Percentiles rank a stretch among this genome's conserved stretches.
Evolutionary conservation across 2,888 invertebrate genomes (phyloP).

Genomic region (Drosophila recens): DNA sequence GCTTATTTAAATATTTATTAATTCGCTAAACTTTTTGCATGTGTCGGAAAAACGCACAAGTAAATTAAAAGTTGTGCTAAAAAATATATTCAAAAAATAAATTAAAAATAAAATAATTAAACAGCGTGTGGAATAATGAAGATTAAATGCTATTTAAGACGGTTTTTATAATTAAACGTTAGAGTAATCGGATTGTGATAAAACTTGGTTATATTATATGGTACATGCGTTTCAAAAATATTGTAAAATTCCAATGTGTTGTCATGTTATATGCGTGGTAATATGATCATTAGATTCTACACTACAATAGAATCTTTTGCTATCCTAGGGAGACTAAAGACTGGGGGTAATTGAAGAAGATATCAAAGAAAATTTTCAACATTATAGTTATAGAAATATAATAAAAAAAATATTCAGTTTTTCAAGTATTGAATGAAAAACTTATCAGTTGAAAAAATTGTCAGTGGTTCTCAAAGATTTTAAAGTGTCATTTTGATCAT

Average conservation of each 20-base stretch:
- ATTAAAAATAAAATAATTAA: neutral
- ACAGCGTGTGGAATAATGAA: neutral
- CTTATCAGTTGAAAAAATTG: too few relatives aligned
- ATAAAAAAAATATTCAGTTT: too few relatives aligned
- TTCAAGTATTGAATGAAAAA: too few relatives aligned
- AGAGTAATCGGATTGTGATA: neutral
- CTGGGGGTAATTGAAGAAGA: neutral
- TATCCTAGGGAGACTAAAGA: neutral
- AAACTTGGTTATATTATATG: neutral
- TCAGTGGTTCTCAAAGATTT: too few relatives aligned
- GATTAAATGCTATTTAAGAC: neutral
- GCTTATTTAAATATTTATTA: slow-evolving; percentile 58
- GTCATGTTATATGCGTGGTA: too few relatives aligned
- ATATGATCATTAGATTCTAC: too few relatives aligned
- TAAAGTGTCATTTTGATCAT: too few relatives aligned
- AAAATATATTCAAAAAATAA: slow-evolving; percentile 1
- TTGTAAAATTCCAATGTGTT: too few relatives aligned
- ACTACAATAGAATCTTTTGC: neutral
- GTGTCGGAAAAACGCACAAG: slow-evolving; percentile 26
- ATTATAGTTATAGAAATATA: too few relatives aligned
- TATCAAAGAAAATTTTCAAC: too few relatives aligned
- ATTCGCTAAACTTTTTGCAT: slow-evolving; percentile 38
- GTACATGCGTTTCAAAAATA: neutral
- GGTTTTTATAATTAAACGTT: neutral
- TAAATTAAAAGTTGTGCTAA: slow-evolving; percentile 49